Base-by-base conservation (phyloP, 2,797 vertebrate species). In the Acipenser transmontanus region DNA sequence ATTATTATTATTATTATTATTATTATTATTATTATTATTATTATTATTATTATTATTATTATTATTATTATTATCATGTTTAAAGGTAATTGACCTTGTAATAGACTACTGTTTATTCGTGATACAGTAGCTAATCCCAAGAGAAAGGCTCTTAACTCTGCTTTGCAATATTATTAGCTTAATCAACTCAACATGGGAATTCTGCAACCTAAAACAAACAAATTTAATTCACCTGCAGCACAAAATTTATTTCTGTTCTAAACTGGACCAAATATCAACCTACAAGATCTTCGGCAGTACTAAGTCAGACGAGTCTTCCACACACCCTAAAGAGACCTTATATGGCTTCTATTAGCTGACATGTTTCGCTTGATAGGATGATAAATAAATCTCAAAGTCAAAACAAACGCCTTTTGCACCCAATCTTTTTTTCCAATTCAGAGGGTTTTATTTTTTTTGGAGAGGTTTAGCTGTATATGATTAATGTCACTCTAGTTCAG, bases 121-220 rank as follows among this genome's bases (percentile, higher is more conserved):
- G 59, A 11, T 60, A 60, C 8, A 20, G 13, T 8, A 34, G 34
- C 34, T 34, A 34, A 47, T 63, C 66, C 63, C 62, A 63, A 34
- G 64, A 70, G 63, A 73, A 68, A 63, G n/a, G 65, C 63, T 59
- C 17, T 63, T 68, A 56, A 67, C 52, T 59, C 12, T 47, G 71
- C 49, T 72, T 59, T 67, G 56, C 13, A 60, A 49, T 64, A 49
- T 34, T 73, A 74, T 60, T 65, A 64, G 66, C 71, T 72, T 70
- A 77, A 81, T 84, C 70, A 74, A 66, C 71, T 74, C 72, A 69
- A 71, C 71, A 66, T 73, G 77, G 72, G 61, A 70, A 72, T 66
- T 77, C 70, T 65, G 70, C 56, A 68, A 12, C 66, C 61, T 72
- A 59, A 62, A 34, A 34, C 72, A 76, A 74, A 81, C 76, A 72